These are phyloP conservation scores for Temnothorax unifasciatus DNA, from an alignment of 2,888 invertebrate species.

Conservation along the genomic window DNA sequence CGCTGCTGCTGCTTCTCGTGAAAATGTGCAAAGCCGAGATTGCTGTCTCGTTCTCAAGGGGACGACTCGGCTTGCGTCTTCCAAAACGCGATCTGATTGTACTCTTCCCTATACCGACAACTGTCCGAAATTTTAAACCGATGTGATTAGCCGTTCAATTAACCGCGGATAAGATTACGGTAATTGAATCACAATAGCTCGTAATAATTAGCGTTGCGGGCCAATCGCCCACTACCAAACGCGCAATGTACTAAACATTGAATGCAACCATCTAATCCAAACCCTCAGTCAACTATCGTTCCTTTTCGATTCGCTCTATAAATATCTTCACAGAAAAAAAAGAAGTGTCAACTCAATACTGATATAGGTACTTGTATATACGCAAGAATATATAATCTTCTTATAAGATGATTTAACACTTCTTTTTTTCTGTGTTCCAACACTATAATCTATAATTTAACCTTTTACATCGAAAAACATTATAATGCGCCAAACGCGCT, in stretches of 20 bases:
- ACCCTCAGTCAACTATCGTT: constrained; percentile 51
- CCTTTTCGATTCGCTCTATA: constrained; percentile 15
- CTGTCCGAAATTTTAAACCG: constrained; percentile 83
- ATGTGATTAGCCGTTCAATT: constrained; percentile 84
- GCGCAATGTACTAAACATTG: constrained; percentile 59
- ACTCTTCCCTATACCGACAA: constrained; percentile 66
- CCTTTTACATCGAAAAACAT: background rate
- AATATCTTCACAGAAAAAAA: background rate
- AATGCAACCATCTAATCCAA: constrained; percentile 66
- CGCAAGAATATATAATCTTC: no score
- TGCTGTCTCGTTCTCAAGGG: constrained; percentile 30
- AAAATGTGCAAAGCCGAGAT: constrained; percentile 14
- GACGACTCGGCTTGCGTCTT: constrained; percentile 39
- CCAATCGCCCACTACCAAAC: constrained; percentile 59
- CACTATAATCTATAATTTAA: constrained; percentile 12
- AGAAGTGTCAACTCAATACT: no score
- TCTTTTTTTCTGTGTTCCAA: background rate
- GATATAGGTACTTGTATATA: no score
- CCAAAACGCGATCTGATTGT: constrained; percentile 76
- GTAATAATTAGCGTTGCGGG: constrained; percentile 78
- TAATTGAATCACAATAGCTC: constrained; percentile 82
- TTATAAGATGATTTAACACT: no score
- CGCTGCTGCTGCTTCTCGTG: background rate
- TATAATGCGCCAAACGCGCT: background rate
- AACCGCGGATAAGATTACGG: constrained; percentile 80